Evolutionary conservation across 2,888 invertebrate species (phyloP), one percentile per base, ranked within the genome.

Genomic region (Sphaerophoria taeniata): DNA sequence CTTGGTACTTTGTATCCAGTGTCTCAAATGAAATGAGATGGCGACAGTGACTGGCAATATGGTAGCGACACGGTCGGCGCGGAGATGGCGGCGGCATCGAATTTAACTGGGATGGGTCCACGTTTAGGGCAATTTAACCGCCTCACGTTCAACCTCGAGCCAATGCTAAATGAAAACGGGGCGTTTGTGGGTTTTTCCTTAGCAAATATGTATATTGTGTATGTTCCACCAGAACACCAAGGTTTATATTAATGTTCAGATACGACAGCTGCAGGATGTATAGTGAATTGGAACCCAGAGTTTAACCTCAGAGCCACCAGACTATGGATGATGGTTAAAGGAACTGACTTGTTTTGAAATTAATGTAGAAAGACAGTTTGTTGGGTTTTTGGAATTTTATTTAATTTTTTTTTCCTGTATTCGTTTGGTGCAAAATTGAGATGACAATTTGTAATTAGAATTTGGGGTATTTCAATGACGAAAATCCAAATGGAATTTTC

Each of bases 1-100:
- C 71, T 78, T 72, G 71, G 56, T 49, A 53, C 39, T 53, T 53
- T 65, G 63, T 47, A 55, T 73, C 74, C 65, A 45, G 47, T 67
- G 31, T 79, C 67, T 69, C 60, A 60, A 60, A 60, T 60, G 67
- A 60, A 60, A 60, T 60, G 78, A 39, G 56, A 47, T 69, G 79
- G 16, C 47, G 36, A 60, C 24, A 47, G 49, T 24, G 24, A 24
- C 24, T 24, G 24, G 24, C 24, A 24, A 24, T 24, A 24, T 24
- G 24, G 1, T 24, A 24, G 24, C 24, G 24, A 24, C 24, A 24
- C 24, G 24, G 24, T 24, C 24, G 24, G 24, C 24, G 24, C 24
- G 24, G 1, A 2, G 24, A 2, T 2, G 24, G 24, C 24, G 24
- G 24, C 24, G 24, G 24, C 24, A 24, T 1, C 24, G 24, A 24